Conservation (phyloP, 2,888 invertebrate species). For the Tetrapedia diversipes region DNA sequence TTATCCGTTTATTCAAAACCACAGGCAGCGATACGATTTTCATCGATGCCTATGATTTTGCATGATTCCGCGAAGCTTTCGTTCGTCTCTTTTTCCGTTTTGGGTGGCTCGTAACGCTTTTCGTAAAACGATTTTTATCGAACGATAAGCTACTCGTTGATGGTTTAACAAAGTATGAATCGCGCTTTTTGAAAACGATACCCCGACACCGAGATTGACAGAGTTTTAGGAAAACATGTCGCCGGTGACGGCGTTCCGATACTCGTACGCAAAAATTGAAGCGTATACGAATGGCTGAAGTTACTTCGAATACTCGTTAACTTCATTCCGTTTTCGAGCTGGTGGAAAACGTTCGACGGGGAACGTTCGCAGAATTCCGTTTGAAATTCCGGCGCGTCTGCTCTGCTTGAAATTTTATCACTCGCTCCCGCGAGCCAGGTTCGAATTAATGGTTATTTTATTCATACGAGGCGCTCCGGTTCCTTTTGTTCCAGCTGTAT, state of each 20-base stretch:
- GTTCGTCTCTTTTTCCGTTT: too few relatives aligned
- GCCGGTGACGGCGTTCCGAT: slow-evolving; percentile 21
- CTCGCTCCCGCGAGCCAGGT: slow-evolving; percentile 18
- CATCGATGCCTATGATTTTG: too few relatives aligned
- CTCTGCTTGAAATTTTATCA: slow-evolving; percentile 42
- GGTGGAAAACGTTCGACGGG: not conserved
- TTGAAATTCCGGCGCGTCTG: slow-evolving; percentile 32
- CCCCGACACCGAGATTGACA: slow-evolving; percentile 39
- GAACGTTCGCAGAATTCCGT: slow-evolving; percentile 23
- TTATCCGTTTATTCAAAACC: not conserved
- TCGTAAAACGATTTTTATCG: not conserved
- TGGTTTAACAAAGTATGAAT: slow-evolving; percentile 14
- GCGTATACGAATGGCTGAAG: slow-evolving; percentile 31
- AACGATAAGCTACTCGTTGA: not conserved
- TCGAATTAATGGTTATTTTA: slow-evolving; percentile 68
- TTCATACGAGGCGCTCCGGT: slow-evolving; percentile 57
- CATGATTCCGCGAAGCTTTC: too few relatives aligned
- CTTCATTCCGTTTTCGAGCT: slow-evolving; percentile 36
- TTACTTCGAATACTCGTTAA: slow-evolving; percentile 53
- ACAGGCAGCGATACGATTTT: not conserved
- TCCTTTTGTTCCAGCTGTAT: slow-evolving; percentile 56
- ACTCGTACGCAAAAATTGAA: slow-evolving; percentile 41
- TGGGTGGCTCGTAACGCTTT: too few relatives aligned
- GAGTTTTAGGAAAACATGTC: slow-evolving; percentile 42
- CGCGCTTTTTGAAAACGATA: slow-evolving; percentile 29